A percentile compares a stretch with the other conserved stretches of the same genome.
Conservation (phyloP, 1,140 invertebrate species). For the Lithobius niger region DNA sequence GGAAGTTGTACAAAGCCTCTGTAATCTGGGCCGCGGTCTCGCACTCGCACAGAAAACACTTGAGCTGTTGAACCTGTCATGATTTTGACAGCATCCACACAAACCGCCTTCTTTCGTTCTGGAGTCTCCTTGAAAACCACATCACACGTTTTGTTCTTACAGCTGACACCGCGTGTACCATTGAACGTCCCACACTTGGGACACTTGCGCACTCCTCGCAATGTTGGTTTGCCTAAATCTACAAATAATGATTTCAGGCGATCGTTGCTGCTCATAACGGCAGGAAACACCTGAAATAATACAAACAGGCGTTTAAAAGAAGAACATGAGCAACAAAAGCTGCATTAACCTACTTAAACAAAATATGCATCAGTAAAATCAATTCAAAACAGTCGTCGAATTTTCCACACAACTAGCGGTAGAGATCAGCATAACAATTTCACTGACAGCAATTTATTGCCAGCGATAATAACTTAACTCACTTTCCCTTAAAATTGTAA, state of each 20-base stretch:
- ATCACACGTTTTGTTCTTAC: constrained; percentile 62
- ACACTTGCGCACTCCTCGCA: constrained; percentile 57
- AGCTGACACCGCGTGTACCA: constrained; percentile 54
- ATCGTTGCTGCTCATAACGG: constrained; percentile 18
- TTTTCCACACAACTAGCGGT: no score
- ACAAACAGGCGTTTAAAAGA: no score
- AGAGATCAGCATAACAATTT: no score
- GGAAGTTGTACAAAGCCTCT: constrained; percentile 61
- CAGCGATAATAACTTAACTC: no score
- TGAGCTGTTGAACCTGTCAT: constrained; percentile 41
- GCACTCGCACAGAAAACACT: constrained; percentile 53
- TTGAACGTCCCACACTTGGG: constrained; percentile 64
- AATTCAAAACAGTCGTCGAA: no score
- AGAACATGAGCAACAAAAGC: no score
- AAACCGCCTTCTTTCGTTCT: constrained; percentile 46
- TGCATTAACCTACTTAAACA: background rate
- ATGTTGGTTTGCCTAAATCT: constrained; percentile 52
- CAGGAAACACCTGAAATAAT: no score
- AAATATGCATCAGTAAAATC: no score
- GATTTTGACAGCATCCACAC: constrained; percentile 51
- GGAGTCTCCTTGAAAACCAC: constrained; percentile 50
- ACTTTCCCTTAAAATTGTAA: no score
- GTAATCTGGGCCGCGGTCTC: constrained; percentile 53
- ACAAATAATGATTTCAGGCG: constrained; percentile 37
- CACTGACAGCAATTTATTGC: no score